Conservation (phyloP, 1,140 invertebrate species). For the Trichonephila clavipes region DNA sequence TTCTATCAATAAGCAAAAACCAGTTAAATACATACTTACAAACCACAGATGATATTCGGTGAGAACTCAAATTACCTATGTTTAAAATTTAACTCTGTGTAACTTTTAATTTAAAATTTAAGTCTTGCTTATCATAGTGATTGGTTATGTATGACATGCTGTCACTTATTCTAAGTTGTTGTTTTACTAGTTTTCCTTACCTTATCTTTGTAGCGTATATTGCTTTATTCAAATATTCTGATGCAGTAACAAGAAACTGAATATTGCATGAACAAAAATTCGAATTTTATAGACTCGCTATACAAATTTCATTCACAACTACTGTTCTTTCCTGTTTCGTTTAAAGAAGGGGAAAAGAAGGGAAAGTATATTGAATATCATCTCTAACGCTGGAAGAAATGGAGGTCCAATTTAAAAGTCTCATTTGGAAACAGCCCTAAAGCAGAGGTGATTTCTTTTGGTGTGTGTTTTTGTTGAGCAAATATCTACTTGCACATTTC, state of each 20-base stretch:
- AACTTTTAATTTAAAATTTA: no score
- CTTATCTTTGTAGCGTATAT: no score
- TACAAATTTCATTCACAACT: not conserved
- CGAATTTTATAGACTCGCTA: not conserved
- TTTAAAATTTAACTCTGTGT: no score
- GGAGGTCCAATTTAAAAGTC: not conserved
- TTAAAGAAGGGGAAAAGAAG: not conserved
- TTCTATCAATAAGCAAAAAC: no score
- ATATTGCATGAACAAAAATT: conserved; percentile 2
- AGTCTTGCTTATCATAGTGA: no score
- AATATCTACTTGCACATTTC: conserved; percentile 21
- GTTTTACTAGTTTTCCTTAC: no score
- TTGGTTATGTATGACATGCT: no score
- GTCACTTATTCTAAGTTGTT: no score
- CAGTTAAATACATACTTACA: no score
- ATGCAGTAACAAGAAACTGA: not conserved
- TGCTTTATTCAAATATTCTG: not conserved
- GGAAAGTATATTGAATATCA: conserved; percentile 9
- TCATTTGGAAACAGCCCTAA: not conserved
- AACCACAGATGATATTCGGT: no score
- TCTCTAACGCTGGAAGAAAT: conserved; percentile 1
- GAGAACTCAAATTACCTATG: no score
- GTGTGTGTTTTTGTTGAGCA: conserved; percentile 23
- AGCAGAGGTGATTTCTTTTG: not conserved
- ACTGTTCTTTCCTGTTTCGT: not conserved